These are phyloP conservation scores for Mionectes olivaceus DNA, from an alignment of 2,797 vertebrate genomes.

Conservation along the genomic window DNA sequence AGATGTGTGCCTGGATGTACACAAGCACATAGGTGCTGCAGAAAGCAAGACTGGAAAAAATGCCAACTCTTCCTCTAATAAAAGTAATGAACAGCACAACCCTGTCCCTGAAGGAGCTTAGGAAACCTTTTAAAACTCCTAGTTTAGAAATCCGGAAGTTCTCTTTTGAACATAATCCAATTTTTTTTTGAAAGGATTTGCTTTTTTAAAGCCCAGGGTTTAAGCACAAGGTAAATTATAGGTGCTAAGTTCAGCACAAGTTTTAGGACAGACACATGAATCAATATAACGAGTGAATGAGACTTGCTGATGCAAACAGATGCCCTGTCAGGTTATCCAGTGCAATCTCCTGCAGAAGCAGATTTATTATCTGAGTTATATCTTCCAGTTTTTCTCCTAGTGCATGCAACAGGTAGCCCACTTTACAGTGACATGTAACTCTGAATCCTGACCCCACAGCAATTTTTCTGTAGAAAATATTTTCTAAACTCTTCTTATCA, in stretches of 20 bases:
- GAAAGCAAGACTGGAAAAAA: neutral
- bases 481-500: neutral
- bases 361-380: neutral
- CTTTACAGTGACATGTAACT: neutral
- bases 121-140: neutral
- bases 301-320: neutral
- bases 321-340: neutral
- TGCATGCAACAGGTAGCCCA: neutral
- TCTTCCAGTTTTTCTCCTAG: neutral
- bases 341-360: neutral
- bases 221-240: neutral
- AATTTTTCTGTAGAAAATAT: neutral
- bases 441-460: neutral
- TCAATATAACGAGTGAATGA: neutral
- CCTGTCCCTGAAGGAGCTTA: neutral
- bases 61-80: neutral
- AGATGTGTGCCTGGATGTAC: neutral
- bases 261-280: neutral
- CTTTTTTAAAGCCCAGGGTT: neutral
- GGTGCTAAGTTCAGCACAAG: neutral
- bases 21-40: neutral
- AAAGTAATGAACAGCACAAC: neutral
- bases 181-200: neutral
- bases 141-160: neutral
- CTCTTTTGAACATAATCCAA: neutral